Base-by-base conservation (phyloP, 2,888 invertebrate species). In the Shargacucullia verbasci region DNA sequence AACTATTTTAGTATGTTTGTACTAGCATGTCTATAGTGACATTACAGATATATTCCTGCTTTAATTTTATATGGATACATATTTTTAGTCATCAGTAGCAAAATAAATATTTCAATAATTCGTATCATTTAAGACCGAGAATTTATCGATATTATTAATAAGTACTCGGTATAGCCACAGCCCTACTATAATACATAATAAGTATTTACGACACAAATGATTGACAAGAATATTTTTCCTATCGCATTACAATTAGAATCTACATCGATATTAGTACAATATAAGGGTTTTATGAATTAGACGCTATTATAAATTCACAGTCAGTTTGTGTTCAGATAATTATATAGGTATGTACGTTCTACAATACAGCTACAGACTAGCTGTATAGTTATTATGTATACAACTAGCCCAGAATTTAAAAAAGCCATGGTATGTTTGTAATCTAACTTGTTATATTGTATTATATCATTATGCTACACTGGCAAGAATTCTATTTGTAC, bases 401-500 rank as follows among this genome's bases (percentile, higher is more conserved):
- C 45, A 73, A 58, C 66, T 72, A 78, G 53, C 58, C 59, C 52
- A 68, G 64, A 70, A 70, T 65, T 60, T 62, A 63, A 70, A 73
- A 70, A 79, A 76, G 70, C 72, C 69, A 70, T 39, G 33, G 31
- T 27, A 44, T 31, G 40, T 39, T 43, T 56, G 43, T 58, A 49
- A 62, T 56, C 57, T 71, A 71, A 55, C 34, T 67, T 41, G 67
- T 56, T 59, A 70, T 57, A 55, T 38, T 54, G 43, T 67, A 57
- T 50, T 53, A 53, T 59, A 47, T 74, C 11, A 70, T 58, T 71
- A 75, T 37, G 58, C 45, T 87, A 85, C 69, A 75, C 79, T 85
- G 88, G 88, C 88, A 86, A 88, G 85, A 88, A 78, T 83, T 69
- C 72, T 84, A 82, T 88, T 88, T 88, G 88, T 87, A 88, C 87